A percentile compares a stretch with the other conserved stretches of the same genome.
These are phyloP conservation scores for Drosophila kuntzei DNA, from an alignment of 2,888 invertebrate species.

Conservation along the genomic window DNA sequence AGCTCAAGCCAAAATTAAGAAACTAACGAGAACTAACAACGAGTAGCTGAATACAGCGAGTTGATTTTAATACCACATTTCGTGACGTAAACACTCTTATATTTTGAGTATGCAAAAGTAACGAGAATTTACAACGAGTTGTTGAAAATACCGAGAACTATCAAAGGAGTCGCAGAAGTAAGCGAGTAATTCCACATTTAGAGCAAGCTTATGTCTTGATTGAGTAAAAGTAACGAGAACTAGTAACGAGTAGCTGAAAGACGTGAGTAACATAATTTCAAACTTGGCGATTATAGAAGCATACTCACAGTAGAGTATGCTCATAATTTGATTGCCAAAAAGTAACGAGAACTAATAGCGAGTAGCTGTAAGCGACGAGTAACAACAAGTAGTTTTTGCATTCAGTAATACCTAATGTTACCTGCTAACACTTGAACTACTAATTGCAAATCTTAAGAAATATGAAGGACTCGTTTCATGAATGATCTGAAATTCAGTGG, in stretches of 20 bases:
- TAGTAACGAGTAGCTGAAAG: not conserved
- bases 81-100: too few species aligned
- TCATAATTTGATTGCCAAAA: not conserved
- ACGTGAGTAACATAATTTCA: not conserved
- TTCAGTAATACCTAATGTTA: too few species aligned
- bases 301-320: not conserved
- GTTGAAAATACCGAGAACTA: not conserved
- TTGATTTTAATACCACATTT: not conserved
- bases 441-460: too few species aligned
- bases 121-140: not conserved
- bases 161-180: not conserved
- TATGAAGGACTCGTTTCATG: too few species aligned
- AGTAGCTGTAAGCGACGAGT: not conserved
- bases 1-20: too few species aligned
- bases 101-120: not conserved
- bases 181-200: too few species aligned
- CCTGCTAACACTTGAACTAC: too few species aligned
- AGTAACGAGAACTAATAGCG: not conserved
- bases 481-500: too few species aligned
- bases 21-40: not conserved
- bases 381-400: not conserved
- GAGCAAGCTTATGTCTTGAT: too few species aligned
- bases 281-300: not conserved
- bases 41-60: not conserved
- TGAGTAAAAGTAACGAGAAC: not conserved